Conservation (phyloP, 2,888 invertebrate species). For the Deroplatys truncata region DNA sequence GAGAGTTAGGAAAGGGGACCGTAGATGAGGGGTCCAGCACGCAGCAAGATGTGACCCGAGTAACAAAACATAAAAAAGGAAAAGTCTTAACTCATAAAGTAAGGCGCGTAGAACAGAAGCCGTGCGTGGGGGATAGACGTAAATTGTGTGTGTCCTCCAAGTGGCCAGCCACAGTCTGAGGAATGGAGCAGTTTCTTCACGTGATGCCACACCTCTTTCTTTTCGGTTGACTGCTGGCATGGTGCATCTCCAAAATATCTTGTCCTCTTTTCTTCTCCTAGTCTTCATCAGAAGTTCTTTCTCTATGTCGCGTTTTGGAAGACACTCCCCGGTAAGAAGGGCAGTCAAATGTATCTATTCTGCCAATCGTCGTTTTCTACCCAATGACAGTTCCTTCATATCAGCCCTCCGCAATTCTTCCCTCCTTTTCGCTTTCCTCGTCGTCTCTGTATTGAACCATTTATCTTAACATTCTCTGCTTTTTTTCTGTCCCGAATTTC, state of each 20-base stretch:
- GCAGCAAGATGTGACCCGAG: not conserved
- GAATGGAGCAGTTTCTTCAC: not conserved
- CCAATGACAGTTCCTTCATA: no score
- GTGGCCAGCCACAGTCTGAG: not conserved
- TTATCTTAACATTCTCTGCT: no score
- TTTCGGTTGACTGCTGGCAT: not conserved
- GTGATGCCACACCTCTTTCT: not conserved
- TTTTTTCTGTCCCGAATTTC: no score
- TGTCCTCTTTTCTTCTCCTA: no score
- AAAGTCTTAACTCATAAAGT: not conserved
- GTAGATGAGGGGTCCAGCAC: not conserved
- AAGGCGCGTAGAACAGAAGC: slow-evolving; percentile 9
- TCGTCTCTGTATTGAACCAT: no score
- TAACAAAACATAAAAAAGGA: not conserved
- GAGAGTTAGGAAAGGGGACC: not conserved
- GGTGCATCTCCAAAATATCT: not conserved
- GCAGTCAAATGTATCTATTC: no score
- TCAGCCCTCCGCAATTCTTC: no score
- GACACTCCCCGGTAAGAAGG: no score
- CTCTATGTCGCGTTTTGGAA: no score
- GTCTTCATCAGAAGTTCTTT: not conserved
- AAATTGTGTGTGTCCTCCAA: not conserved
- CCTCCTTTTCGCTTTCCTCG: no score
- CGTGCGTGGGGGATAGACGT: not conserved
- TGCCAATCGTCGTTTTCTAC: no score